Base-by-base conservation (phyloP, 2,888 invertebrate genomes). In the Tiliacea aurago region DNA sequence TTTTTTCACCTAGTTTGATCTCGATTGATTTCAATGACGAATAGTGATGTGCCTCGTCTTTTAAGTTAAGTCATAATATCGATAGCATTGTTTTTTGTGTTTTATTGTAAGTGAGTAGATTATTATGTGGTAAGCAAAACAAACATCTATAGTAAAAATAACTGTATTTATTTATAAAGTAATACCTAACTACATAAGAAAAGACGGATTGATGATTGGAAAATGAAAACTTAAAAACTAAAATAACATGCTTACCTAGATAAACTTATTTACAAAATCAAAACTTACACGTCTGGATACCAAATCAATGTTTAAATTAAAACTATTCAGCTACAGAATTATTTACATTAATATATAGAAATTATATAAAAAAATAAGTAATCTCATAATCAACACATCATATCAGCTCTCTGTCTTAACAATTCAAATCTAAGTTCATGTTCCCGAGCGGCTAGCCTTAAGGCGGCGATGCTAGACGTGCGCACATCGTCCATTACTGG, bases 371-470 rank as follows among this genome's bases (percentile, higher is more conserved):
- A 41, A 51, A 62, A 53, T 51, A 45, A 53, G 20, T 28, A 37
- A 18, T 73, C 0, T 45, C 5, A 45, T 6, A 76, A 55, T 93
- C 86, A 95, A 90, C 95, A 96, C 81, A 96, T 96, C 81, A 96
- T 87, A 87, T 96, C 95, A 45, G 96, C 94, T 91, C 98, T 97
- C 89, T 98, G 98, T 67, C 98, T 97, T 83, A 98, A 93, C 96
- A 98, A 97, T 93, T 98, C 98, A 87, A 99, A 95, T 91, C 98
- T 97, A 62, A 98, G 94, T 93, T 99, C 99, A 93, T 99, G 99
- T 91, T 99, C 99, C 51, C 99, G 96, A 1, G 99, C 99, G 87
- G 99, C 99, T 66, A 98, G 94, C 85, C 99, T 96, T 74, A 99
- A 95, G 0, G 98, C 98, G 0, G 98, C 98, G 86, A 99, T 99